Percentiles rank a stretch among this genome's conserved stretches.
phyloP scores from a whole-genome alignment of 2,888 invertebrate genomes.

The Drosophila tripunctata region DNA sequence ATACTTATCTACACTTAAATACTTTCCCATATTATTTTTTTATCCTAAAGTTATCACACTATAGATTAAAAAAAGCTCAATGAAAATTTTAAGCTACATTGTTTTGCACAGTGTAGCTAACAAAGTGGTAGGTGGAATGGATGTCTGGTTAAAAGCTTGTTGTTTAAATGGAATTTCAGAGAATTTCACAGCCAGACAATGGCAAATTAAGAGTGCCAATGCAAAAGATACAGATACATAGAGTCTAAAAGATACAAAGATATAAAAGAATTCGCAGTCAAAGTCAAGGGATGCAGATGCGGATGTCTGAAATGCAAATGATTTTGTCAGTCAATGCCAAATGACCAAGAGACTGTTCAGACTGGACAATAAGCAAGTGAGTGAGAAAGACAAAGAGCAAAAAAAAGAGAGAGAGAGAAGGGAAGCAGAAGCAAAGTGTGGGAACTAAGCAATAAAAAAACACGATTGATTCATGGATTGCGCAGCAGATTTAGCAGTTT shows the following conservation, averaged over 20 bases:
- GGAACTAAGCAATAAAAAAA: slow-evolving; percentile 34
- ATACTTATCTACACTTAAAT: no score
- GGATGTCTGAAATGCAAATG: slow-evolving; percentile 57
- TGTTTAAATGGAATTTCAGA: slow-evolving; percentile 50
- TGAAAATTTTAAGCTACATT: not conserved
- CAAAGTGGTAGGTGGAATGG: slow-evolving; percentile 27
- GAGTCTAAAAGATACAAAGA: slow-evolving; percentile 5
- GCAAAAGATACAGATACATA: slow-evolving; percentile 8
- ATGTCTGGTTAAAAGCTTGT: slow-evolving; percentile 11
- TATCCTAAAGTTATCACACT: no score
- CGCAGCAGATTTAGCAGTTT: slow-evolving; percentile 28
- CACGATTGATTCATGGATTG: slow-evolving; percentile 16
- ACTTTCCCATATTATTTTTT: no score
- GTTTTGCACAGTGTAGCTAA: slow-evolving; percentile 40
- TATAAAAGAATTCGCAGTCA: slow-evolving; percentile 10
- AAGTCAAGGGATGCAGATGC: slow-evolving; percentile 18
- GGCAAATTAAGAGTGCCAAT: slow-evolving; percentile 49
- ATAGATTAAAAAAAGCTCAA: no score
- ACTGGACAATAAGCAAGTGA: slow-evolving; percentile 4
- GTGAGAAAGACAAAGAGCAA: not conserved
- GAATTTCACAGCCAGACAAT: slow-evolving; percentile 53
- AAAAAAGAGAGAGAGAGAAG: not conserved
- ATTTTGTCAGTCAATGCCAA: slow-evolving; percentile 15
- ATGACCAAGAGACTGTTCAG: slow-evolving; percentile 5
- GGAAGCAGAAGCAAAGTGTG: slow-evolving; percentile 28